Base-by-base conservation (phyloP, 2,797 vertebrate genomes). In the Brachyalestes nurse region DNA sequence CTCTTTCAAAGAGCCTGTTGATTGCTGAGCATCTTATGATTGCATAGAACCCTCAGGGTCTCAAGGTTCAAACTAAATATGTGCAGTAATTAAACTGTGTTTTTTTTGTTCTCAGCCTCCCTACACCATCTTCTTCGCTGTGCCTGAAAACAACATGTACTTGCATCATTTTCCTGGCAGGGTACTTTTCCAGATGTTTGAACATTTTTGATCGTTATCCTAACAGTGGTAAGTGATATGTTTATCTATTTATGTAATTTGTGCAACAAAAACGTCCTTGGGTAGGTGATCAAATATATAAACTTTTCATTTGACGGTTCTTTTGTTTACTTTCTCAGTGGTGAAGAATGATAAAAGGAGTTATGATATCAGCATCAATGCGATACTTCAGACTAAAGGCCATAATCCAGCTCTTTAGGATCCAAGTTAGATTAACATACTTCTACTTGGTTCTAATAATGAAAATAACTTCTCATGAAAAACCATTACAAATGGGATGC, bases 91-190 rank as follows among this genome's bases (percentile, higher is more conserved):
- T 67, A 12, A 67, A 65, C 28, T 19, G 64, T 9, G 65, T 6
- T 0, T 42, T 19, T 19, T 65, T 66, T n/a, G 1, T 25, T 40
- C 17, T 1, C 42, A 65, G 28, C 13, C 1, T 65, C 28, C 25
- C 38, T 28, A 7, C 64, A 66, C n/a, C n/a, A n/a, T n/a, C 40
- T 42, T 42, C 65, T 17, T 45, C 8, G 45, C 6, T 45, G 38
- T 66, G 40, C 42, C 7, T 45, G 65, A 5, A 67, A 45, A 66
- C 14, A 19, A n/a, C 64, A 42, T 66, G 38, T 17, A 19, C 40
- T 28, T 66, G 14, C 34, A 38, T 66, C 38, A 67, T 67, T 28
- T 45, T 67, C 65, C 65, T 67, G 65, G 40, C 65, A 67, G 10
- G 19, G n/a, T 42, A 12, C 4, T 67, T 45, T 12, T 67, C 38